Evolutionary conservation across 2,888 invertebrate genomes (phyloP), one percentile per base, ranked within the genome.

Genomic region (Ochropacha duplaris): DNA sequence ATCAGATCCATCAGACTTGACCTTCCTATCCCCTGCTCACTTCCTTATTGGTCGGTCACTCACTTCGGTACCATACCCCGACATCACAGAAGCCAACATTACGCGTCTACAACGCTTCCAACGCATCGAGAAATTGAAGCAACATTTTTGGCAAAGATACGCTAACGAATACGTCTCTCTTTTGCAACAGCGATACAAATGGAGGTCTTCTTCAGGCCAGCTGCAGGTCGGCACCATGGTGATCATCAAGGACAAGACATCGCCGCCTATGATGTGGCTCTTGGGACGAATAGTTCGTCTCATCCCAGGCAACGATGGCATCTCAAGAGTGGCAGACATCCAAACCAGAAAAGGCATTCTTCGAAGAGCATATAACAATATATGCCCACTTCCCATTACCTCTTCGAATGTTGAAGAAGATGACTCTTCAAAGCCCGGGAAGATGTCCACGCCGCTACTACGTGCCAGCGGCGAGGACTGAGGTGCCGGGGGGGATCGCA

Each of bases 201-300:
- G 61, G 59, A 22, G 36, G 44, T 19, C 50, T 22, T 50, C 57
- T 2, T 26, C 12, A n/a, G 44, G 39, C 0, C 54, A 61, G 1
- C 57, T 69, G 4, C 16, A 49, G 12, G 22, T 49, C 1, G 59
- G 65, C 8, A 26, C 57, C 11, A 54, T 66, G 22, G 65, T 66
- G 9, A 51, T 68, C 9, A 36, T 69, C 16, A 63, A 57, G 50
- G 64, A 69, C 9, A 56, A 59, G 49, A 24, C 50, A 8, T 56
- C 54, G 4, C 62, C 65, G 22, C 64, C 65, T 39, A 54, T 65
- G 12, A 26, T 64, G 9, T 68, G 68, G 68, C 56, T 44, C 4
- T 22, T 66, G 22, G 62, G 65, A 8, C 56, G 61, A 12, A 11
- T 12, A 31, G 31, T 31, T 4, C 31, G 6, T 6, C 31, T 31